These are phyloP conservation scores for Bolinopsis microptera DNA, from an alignment of 37 sponge, comb jelly and placozoan genomes.

Conservation along the genomic window DNA sequence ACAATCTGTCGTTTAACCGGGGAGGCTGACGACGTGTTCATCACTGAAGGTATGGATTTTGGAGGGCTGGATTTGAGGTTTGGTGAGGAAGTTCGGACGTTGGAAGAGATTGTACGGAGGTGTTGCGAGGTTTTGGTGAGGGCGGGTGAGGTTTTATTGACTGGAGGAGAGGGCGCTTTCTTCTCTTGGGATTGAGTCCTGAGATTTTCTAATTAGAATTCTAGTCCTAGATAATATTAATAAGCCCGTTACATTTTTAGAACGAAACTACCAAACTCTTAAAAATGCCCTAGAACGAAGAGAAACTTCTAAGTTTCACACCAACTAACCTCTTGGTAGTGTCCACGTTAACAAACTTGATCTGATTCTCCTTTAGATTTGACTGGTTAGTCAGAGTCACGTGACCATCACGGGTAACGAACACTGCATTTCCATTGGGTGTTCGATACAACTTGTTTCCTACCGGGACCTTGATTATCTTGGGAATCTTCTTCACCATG, in stretches of 20 bases:
- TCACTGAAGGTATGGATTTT: not conserved
- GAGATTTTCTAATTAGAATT: too few species aligned
- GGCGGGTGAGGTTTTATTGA: not conserved
- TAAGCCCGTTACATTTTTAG: too few species aligned
- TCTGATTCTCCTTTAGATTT: constrained; percentile 22
- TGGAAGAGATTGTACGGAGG: not conserved
- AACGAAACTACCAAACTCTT: too few species aligned
- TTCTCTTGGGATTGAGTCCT: not conserved
- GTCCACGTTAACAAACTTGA: not conserved
- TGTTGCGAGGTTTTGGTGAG: not conserved
- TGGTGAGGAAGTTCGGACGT: not conserved
- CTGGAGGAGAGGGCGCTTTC: not conserved
- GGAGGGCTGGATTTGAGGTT: not conserved
- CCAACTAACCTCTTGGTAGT: not conserved
- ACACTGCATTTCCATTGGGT: constrained; percentile 29
- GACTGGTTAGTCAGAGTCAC: not conserved
- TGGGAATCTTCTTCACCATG: constrained; percentile 41
- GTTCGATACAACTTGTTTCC: constrained; percentile 57
- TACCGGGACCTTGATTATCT: constrained; percentile 31
- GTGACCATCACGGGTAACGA: constrained; percentile 30
- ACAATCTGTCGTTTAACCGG: not conserved
- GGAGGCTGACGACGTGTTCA: not conserved
- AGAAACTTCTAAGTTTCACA: too few species aligned
- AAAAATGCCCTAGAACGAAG: too few species aligned
- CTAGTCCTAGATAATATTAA: too few species aligned